Conservation (phyloP, 2,888 invertebrate species). For the Eilema sororculum region DNA sequence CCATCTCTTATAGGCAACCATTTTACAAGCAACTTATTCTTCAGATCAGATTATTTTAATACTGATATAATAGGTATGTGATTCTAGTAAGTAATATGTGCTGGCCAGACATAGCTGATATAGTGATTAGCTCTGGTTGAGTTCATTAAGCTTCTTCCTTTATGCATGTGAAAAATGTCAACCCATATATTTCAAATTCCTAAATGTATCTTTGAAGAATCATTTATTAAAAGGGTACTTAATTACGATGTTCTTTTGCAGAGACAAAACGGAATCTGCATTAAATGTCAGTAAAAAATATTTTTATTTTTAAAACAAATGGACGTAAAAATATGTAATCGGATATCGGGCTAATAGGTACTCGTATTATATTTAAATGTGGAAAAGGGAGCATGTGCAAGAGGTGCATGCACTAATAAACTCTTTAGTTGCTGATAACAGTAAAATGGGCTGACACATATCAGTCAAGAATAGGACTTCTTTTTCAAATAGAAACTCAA, state of each 20-base stretch:
- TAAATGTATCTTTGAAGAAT: too few species aligned
- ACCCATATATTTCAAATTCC: too few species aligned
- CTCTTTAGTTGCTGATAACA: not conserved
- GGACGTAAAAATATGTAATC: not conserved
- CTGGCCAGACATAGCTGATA: too few species aligned
- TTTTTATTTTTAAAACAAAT: not conserved
- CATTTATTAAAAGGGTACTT: too few species aligned
- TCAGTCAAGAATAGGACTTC: not conserved
- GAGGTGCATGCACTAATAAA: not conserved
- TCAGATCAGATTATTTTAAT: too few species aligned
- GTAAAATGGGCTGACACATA: not conserved
- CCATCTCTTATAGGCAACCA: too few species aligned
- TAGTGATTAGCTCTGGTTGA: too few species aligned
- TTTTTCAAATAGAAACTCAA: not conserved
- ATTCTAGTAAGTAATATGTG: too few species aligned
- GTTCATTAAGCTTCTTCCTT: too few species aligned
- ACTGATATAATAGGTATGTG: too few species aligned
- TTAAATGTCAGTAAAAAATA: not conserved
- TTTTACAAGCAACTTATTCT: too few species aligned
- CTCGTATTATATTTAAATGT: not conserved
- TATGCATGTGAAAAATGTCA: too few species aligned
- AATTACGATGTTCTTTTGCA: not conserved
- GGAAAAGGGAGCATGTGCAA: not conserved
- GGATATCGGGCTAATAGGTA: not conserved
- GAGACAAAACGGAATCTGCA: not conserved